Percentiles rank a stretch among this genome's conserved stretches.
phyloP scores from a whole-genome alignment of 2,888 invertebrate genomes.

The Lomographa bimaculata region DNA sequence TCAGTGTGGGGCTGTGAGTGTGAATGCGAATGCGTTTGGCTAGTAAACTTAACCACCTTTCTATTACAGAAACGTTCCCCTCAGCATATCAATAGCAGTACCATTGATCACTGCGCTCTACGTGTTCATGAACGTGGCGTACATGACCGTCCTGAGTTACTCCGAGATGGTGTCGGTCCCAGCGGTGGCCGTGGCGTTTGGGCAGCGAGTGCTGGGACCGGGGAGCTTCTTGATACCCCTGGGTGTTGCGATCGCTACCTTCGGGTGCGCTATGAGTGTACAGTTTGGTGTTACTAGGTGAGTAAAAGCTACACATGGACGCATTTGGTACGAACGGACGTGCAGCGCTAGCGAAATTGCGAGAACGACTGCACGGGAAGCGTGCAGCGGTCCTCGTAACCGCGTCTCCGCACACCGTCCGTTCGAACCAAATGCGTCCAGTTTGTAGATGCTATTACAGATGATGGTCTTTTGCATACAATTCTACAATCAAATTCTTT shows the following conservation, averaged over 20 bases:
- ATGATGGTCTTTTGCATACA: too few relatives aligned
- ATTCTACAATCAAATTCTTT: too few relatives aligned
- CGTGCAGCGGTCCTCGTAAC: too few relatives aligned
- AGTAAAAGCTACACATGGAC: too few relatives aligned
- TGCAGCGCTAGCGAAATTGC: too few relatives aligned
- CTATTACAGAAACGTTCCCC: conserved; percentile 88
- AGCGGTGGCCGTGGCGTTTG: conserved; percentile 92
- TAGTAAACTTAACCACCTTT: neutral
- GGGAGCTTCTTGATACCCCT: conserved; percentile 88
- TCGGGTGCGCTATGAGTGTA: conserved; percentile 90
- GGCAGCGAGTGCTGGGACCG: conserved; percentile 85
- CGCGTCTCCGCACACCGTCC: too few relatives aligned
- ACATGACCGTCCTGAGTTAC: conserved; percentile 90
- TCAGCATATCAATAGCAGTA: conserved; percentile 91
- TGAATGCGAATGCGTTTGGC: too few relatives aligned
- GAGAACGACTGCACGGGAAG: too few relatives aligned
- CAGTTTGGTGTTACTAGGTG: conserved; percentile 90
- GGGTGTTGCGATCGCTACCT: conserved; percentile 90
- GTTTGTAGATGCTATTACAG: too few relatives aligned
- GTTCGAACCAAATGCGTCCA: too few relatives aligned
- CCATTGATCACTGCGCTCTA: conserved; percentile 92
- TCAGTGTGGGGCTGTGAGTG: too few relatives aligned
- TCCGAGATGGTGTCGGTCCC: conserved; percentile 88
- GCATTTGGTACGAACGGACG: too few relatives aligned
- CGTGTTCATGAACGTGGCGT: conserved; percentile 93